Evolutionary conservation across 64 coral and sea anemone genomes (phyloP).

Genomic region (Dendronephthya gigantea): DNA sequence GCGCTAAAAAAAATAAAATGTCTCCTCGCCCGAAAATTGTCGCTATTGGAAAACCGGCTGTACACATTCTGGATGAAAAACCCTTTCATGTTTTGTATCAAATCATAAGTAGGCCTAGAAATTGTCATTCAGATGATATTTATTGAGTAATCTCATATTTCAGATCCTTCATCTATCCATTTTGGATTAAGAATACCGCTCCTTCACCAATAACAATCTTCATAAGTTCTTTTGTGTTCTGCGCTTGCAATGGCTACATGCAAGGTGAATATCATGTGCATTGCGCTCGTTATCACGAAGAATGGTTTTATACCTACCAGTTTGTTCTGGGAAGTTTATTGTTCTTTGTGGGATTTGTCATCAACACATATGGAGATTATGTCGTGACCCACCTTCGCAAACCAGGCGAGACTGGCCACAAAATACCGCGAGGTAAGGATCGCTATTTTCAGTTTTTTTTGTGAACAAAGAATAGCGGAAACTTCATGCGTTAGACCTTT

Average conservation of each 20-base stretch:
- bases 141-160: too few relatives aligned
- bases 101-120: too few relatives aligned
- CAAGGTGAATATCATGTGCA: constrained; percentile 56
- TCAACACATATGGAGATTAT: constrained; percentile 79
- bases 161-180: constrained; percentile 64
- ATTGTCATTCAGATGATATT: too few relatives aligned
- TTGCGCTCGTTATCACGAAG: constrained; percentile 50
- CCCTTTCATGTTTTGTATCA: too few relatives aligned
- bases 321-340: constrained; percentile 48
- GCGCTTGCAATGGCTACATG: constrained; percentile 61
- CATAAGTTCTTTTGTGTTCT: constrained; percentile 46
- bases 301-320: constrained; percentile 45
- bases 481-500: too few relatives aligned
- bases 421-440: constrained; percentile 79
- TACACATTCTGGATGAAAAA: too few relatives aligned
- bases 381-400: constrained; percentile 70
- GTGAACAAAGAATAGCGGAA: too few relatives aligned
- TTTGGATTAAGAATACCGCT: constrained; percentile 61
- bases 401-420: constrained; percentile 82
- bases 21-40: too few relatives aligned
- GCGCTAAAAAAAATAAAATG: too few relatives aligned
- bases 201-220: constrained; percentile 56
- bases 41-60: too few relatives aligned
- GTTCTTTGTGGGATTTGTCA: constrained; percentile 67
- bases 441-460: too few relatives aligned